These are phyloP conservation scores for Myotis daubentonii DNA, from an alignment of 2,797 vertebrate species.

Conservation along the genomic window DNA sequence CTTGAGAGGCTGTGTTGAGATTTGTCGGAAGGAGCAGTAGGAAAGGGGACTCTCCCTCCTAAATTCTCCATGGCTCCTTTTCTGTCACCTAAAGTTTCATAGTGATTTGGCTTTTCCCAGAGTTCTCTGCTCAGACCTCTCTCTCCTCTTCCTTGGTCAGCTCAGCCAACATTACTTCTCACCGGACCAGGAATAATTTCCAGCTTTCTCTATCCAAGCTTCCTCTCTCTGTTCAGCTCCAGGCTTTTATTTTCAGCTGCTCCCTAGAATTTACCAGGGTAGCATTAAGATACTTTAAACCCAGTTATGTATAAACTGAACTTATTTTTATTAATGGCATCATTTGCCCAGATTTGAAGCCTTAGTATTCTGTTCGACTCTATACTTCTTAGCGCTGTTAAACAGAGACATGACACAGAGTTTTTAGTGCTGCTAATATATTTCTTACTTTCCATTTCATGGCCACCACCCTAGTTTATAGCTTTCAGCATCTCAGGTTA, in stretches of 20 bases:
- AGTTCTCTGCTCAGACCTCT: not conserved
- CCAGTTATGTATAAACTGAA: not conserved
- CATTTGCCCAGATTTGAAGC: not conserved
- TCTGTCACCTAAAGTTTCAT: not conserved
- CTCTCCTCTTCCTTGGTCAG: not conserved
- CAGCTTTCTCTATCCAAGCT: not conserved
- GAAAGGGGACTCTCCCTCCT: not conserved
- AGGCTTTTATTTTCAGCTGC: not conserved
- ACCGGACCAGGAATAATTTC: not conserved
- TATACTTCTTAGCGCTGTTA: not conserved
- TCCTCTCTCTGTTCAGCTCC: not conserved
- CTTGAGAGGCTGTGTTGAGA: not conserved
- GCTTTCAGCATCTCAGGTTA: not conserved
- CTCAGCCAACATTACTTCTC: not conserved
- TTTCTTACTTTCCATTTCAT: not conserved
- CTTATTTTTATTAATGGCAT: not conserved
- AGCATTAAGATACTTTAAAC: not conserved
- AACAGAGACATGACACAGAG: not conserved
- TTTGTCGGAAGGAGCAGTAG: not conserved
- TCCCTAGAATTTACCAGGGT: not conserved
- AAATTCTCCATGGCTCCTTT: not conserved
- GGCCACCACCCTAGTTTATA: not conserved
- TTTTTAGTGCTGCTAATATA: not conserved
- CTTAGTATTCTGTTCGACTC: not conserved
- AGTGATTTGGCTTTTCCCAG: not conserved